Percentiles rank a stretch among this genome's conserved stretches.
Evolutionary conservation across 2,888 invertebrate genomes (phyloP).

Genomic region (Punctoribates punctum): DNA sequence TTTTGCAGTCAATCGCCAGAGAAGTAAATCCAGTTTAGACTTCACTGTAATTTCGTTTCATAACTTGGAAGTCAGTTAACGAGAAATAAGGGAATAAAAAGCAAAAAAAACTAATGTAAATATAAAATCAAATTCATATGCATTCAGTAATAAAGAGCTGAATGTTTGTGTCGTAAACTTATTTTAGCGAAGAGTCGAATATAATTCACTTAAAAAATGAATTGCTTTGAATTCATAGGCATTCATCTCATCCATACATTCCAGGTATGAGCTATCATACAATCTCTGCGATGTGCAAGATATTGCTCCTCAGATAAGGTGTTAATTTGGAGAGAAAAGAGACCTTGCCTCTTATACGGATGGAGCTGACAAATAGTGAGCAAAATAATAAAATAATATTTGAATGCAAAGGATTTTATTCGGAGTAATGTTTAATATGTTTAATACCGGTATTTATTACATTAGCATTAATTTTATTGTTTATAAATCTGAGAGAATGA

Average conservation of each 20-base stretch:
- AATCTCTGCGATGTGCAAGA: too few relatives aligned
- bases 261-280: too few relatives aligned
- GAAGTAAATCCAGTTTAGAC: too few relatives aligned
- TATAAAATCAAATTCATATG: neutral
- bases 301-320: too few relatives aligned
- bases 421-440: neutral
- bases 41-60: too few relatives aligned
- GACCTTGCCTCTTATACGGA: neutral
- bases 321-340: neutral
- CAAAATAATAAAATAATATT: neutral
- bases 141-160: neutral
- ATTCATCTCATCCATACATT: neutral
- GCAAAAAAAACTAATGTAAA: neutral
- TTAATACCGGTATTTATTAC: neutral
- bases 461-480: neutral
- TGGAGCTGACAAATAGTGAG: neutral
- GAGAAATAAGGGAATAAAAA: neutral
- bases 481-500: neutral
- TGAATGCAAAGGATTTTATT: neutral
- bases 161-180: neutral
- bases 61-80: neutral
- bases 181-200: neutral
- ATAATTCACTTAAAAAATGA: neutral
- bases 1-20: too few relatives aligned
- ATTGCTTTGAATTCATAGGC: neutral